Evolutionary conservation across 2,797 vertebrate genomes (phyloP).

Genomic region (Onychomys torridus): DNA sequence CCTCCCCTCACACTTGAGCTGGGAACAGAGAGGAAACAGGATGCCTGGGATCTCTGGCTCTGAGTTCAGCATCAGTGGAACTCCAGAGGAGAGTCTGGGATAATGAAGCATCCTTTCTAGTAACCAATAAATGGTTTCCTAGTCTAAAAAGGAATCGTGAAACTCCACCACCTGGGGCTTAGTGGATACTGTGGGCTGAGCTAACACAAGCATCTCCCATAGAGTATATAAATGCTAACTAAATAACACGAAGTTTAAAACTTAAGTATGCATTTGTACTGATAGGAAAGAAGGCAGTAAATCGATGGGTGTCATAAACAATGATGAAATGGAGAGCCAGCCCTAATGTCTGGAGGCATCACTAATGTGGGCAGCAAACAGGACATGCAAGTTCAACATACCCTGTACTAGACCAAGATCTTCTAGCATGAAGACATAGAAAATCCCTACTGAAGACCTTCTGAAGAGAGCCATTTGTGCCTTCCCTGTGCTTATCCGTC

Average conservation of each 20-base stretch:
- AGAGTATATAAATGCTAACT: background rate
- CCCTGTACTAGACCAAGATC: background rate
- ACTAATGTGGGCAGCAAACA: fast-evolving
- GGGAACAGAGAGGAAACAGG: background rate
- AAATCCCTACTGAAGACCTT: background rate
- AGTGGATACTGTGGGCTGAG: background rate
- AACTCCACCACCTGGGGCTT: background rate
- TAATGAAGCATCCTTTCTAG: background rate
- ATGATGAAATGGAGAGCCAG: background rate
- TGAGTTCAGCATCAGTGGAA: background rate
- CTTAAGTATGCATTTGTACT: background rate
- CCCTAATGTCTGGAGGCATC: too few relatives aligned
- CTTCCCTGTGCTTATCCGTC: fast-evolving
- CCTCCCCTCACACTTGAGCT: background rate
- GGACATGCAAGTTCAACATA: background rate
- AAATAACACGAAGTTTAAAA: background rate
- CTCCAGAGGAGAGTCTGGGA: background rate
- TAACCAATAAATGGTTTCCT: background rate
- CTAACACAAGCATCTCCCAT: background rate
- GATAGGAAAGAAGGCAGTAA: background rate
- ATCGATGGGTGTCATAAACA: background rate
- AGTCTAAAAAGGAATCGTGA: background rate
- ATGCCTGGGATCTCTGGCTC: background rate
- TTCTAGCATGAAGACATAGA: background rate
- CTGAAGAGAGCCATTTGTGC: background rate